Base-by-base conservation (phyloP, 2,888 invertebrate species). In the Ephialtes manifestator region DNA sequence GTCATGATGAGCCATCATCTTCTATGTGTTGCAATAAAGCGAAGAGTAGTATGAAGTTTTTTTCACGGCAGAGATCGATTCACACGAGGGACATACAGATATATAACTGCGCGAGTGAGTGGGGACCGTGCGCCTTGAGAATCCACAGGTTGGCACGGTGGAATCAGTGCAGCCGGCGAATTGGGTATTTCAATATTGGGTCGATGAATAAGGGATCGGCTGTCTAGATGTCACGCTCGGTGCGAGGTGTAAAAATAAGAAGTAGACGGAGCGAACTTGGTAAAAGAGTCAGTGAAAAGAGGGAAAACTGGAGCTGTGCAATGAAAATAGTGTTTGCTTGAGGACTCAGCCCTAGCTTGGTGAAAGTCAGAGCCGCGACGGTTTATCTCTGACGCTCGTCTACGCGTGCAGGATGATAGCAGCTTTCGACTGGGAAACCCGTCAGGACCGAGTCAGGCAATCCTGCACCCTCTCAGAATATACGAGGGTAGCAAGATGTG, bases 181-280 rank as follows among this genome's bases (percentile, higher is more conserved):
- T 76, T 53, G 84, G 85, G 82, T 77, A 84, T 84, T 85, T 84
- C 88, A 87, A 89, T 89, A 88, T 88, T 87, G 88, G 86, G 86
- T 88, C 89, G 88, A 89, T 89, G 89, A 89, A 89, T 89, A 89
- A 87, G 88, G 84, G 84, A 88, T 84, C 85, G 87, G 84, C 86
- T 83, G 87, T 83, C 85, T 81, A 68, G 78, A 85, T 84, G 85
- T 85, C 79, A 84, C 82, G 79, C 80, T 80, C 67, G 72, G 83
- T 72, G 83, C 53, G 28, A 74, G 71, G 63, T 72, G 48, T 80
- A 81, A 83, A 87, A 81, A 81, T 81, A 81, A 86, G 68, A 76
- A 77, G 71, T 53, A 80, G 43, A 65, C 53, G 58, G 70, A 24
- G 79, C 53, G 48, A 79, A 58, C 70, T 70, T 63, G 67, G 76